Conservation (phyloP, 1,140 invertebrate species). For the Daktulosphaira vitifoliae region DNA sequence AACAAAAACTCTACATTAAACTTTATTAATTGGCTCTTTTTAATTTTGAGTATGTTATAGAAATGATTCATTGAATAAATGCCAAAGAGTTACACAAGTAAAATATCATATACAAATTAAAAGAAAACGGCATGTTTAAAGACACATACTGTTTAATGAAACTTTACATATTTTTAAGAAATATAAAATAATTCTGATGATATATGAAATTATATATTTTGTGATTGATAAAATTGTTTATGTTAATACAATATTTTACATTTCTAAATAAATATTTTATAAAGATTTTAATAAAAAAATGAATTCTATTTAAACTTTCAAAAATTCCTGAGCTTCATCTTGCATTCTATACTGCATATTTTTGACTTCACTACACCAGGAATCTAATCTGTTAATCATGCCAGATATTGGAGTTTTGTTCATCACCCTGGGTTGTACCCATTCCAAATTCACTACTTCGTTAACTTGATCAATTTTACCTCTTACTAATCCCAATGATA, state of each 20-base stretch:
- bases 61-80: not conserved
- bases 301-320: conserved; percentile 53
- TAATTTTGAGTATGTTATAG: not conserved
- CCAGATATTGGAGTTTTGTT: conserved; percentile 58
- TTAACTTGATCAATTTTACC: conserved; percentile 94
- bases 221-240: too few relatives aligned
- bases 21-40: conserved; percentile 9
- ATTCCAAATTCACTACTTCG: conserved; percentile 69
- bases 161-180: too few relatives aligned
- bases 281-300: not conserved
- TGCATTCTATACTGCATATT: conserved; percentile 73
- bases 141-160: too few relatives aligned
- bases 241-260: too few relatives aligned
- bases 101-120: not conserved
- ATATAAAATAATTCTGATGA: too few relatives aligned
- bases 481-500: conserved; percentile 86
- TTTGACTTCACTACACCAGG: conserved; percentile 73
- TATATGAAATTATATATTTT: too few relatives aligned
- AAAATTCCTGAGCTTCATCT: conserved; percentile 71
- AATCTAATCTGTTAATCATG: conserved; percentile 69
- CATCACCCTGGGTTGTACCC: conserved; percentile 87
- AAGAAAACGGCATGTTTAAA: too few relatives aligned
- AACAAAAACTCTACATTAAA: not conserved
- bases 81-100: conserved; percentile 3
- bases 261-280: too few relatives aligned